phyloP scores from a whole-genome alignment of 64 coral and sea anemone species.

The Montipora efflorescens region DNA sequence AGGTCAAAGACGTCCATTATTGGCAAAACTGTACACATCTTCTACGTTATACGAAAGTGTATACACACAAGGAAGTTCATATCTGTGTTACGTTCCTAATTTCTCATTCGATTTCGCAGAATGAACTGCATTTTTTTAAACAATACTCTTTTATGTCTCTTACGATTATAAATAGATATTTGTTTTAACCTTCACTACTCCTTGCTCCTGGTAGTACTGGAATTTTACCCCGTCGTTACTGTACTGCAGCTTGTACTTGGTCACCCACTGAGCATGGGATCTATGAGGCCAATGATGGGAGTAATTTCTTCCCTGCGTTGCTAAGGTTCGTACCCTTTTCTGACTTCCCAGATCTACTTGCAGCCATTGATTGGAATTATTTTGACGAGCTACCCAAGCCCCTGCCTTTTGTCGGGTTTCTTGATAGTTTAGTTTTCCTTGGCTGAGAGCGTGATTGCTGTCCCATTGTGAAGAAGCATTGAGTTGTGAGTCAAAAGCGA shows the following conservation, averaged over 20 bases:
- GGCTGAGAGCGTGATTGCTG: background rate
- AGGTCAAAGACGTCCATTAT: no score
- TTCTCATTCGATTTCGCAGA: no score
- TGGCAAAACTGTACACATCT: no score
- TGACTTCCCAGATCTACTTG: background rate
- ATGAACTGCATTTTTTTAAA: no score
- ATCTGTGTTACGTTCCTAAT: no score
- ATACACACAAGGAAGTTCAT: no score
- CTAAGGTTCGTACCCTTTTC: no score
- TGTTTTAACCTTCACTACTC: no score
- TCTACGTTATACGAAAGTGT: no score
- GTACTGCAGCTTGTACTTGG: background rate
- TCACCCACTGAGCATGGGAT: background rate
- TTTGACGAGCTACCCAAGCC: background rate
- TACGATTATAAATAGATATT: no score
- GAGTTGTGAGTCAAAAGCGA: background rate
- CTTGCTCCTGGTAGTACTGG: background rate
- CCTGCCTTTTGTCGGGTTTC: background rate
- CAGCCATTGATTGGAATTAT: background rate
- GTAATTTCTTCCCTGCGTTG: background rate
- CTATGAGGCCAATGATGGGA: rapidly evolving
- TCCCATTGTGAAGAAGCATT: background rate
- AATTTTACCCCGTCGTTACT: background rate
- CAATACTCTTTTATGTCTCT: no score
- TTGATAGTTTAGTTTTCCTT: background rate